A percentile compares a stretch with the other conserved stretches of the same genome.
phyloP scores from a whole-genome alignment of 2,113 vertebrate genomes.

The Lutjanus erythropterus region DNA sequence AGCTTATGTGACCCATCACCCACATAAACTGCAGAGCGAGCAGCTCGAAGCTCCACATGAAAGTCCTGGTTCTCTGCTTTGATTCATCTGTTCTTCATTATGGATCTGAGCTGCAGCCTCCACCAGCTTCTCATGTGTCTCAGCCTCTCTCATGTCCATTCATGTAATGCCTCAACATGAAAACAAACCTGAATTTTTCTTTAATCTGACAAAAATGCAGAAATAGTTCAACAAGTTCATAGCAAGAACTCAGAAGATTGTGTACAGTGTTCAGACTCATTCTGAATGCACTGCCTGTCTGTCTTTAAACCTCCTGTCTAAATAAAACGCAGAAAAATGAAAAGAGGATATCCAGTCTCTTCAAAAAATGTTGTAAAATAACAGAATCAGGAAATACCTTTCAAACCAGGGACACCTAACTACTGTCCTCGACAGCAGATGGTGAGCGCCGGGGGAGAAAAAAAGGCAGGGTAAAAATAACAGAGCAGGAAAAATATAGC shows the following conservation, averaged over 20 bases:
- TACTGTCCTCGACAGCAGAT: constrained; percentile 47
- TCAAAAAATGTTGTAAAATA: constrained; percentile 46
- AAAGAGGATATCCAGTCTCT: constrained; percentile 52
- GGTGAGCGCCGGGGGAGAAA: background rate
- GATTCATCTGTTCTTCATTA: constrained; percentile 13
- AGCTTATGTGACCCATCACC: background rate
- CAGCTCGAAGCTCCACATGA: background rate
- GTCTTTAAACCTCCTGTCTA: constrained; percentile 18
- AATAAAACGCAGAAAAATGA: constrained; percentile 45
- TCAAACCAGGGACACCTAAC: constrained; percentile 40
- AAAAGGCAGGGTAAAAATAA: constrained; percentile 49
- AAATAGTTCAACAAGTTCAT: constrained; percentile 15
- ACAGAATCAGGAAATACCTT: constrained; percentile 66
- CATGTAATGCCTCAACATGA: background rate
- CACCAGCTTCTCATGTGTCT: background rate
- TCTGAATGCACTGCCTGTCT: background rate
- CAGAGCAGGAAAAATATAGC: constrained; percentile 42
- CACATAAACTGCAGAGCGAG: background rate
- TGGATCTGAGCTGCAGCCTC: constrained; percentile 1
- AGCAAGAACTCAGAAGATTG: background rate
- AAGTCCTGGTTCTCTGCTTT: background rate
- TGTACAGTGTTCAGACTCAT: background rate
- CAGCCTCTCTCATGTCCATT: no score
- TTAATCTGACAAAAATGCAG: background rate
- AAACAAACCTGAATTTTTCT: background rate